Conservation (phyloP, 2,113 vertebrate species). For the Perca fluviatilis region DNA sequence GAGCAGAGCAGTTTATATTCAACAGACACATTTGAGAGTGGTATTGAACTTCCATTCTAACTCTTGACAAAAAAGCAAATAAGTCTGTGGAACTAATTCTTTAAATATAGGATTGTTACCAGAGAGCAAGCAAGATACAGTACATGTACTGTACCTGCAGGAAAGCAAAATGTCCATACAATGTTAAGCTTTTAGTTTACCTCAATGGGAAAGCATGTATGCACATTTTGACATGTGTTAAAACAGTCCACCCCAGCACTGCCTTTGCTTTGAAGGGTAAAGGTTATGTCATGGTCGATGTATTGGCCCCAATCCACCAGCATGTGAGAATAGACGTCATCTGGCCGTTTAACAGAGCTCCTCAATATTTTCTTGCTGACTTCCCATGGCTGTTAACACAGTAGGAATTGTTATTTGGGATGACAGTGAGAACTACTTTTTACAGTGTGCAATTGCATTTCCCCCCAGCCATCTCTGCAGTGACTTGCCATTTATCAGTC, state of each 20-base stretch:
- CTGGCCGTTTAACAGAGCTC: constrained; percentile 79
- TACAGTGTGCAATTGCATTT: not conserved
- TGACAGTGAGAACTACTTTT: not conserved
- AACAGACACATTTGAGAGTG: not conserved
- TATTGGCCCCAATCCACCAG: constrained; percentile 96
- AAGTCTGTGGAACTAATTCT: not conserved
- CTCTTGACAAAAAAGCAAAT: not conserved
- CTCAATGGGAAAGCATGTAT: constrained; percentile 92
- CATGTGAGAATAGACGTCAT: constrained; percentile 88
- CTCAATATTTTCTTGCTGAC: constrained; percentile 89
- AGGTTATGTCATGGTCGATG: constrained; percentile 91
- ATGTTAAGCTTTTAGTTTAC: constrained; percentile 72
- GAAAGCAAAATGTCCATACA: not conserved
- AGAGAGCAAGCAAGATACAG: not conserved
- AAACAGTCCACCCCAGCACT: constrained; percentile 79
- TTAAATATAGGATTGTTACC: not conserved
- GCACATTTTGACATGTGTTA: constrained; percentile 83
- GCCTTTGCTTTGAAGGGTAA: constrained; percentile 90
- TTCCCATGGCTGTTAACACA: constrained; percentile 86
- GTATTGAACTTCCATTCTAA: not conserved
- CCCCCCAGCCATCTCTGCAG: not conserved
- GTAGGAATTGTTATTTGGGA: constrained; percentile 11
- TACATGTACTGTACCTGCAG: too few species aligned
- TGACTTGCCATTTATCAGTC: not conserved
- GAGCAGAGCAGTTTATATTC: too few species aligned